phyloP scores from a whole-genome alignment of 2,113 vertebrate genomes.

The Tupaia tana region DNA sequence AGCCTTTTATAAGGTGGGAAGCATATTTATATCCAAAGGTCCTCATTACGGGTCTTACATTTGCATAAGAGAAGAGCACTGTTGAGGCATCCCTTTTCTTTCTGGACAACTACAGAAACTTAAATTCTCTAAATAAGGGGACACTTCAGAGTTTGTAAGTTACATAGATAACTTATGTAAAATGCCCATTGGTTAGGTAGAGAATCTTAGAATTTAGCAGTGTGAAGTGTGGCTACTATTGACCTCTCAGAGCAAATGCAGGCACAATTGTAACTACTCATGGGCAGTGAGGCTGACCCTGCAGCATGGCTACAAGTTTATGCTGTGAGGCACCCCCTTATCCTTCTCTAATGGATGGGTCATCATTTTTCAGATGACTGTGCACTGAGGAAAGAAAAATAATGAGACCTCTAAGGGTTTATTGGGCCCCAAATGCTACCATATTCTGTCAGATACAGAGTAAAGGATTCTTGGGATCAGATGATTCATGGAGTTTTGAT shows the following conservation, averaged over 20 bases:
- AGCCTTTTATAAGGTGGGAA: neutral
- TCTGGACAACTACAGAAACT: neutral
- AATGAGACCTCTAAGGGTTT: neutral
- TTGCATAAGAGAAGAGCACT: neutral
- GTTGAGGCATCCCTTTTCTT: neutral
- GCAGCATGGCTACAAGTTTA: fast-evolving
- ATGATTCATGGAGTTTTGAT: neutral
- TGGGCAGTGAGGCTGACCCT: neutral
- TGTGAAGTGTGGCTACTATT: neutral
- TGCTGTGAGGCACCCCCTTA: neutral
- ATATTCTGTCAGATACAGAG: neutral
- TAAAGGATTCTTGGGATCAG: neutral
- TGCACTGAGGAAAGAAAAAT: neutral
- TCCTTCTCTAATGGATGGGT: neutral
- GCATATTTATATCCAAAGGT: neutral
- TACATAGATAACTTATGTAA: neutral
- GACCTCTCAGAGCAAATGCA: neutral
- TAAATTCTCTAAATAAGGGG: neutral
- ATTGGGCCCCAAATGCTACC: neutral
- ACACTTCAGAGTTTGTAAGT: neutral
- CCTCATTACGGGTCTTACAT: neutral
- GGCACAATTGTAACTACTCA: neutral
- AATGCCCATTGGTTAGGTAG: fast-evolving
- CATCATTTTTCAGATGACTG: neutral
- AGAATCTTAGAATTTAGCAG: neutral